Base-by-base conservation (phyloP, 2,888 invertebrate species). In the Parapristionchus giblindavisi region DNA sequence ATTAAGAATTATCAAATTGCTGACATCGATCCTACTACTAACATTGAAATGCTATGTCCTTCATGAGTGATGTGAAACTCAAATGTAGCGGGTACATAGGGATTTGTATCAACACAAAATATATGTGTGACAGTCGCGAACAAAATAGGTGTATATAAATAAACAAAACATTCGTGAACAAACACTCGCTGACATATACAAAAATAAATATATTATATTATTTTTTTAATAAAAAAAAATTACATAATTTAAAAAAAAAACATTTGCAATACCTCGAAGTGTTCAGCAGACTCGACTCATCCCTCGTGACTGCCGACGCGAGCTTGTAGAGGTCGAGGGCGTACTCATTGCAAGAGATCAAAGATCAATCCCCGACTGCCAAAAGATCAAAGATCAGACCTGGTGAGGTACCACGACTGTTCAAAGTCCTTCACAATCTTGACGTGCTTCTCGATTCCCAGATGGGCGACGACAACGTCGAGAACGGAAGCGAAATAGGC, bases 271-370 rank as follows among this genome's bases (percentile, higher is more conserved):
- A 70, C 70, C 70, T 70, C 36, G 70, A 38, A 24, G 70, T 54
- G 27, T 52, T 43, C 36, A 70, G 60, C 58, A 72, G 40, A 11
- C 81, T 77, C 3, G 85, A 79, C 38, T 83, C 85, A 71, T 85
- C 86, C 27, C 84, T 76, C 0, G 87, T 85, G 21, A 87, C 81
- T 8, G 82, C 80, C 54, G 85, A 83, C 0, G 83, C 85, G 84
- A 84, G 78, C 78, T 87, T 85, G 82, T 87, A 87, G 81, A 87
- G 83, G 51, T 84, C 82, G 34, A 87, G 79, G 1, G 85, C 83
- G 79, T 83, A 87, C n/a, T 85, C 85, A 29, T 85, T 85, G 75
- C 61, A 83, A 79, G 8, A n/a, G n/a, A n/a, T n/a, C n/a, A n/a
- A n/a, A n/a, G n/a, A n/a, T n/a, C n/a, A n/a, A n/a, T 48, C 48